A percentile compares a stretch with the other conserved stretches of the same genome.
phyloP scores from a whole-genome alignment of 2,113 vertebrate species.

The Capra hircus region DNA sequence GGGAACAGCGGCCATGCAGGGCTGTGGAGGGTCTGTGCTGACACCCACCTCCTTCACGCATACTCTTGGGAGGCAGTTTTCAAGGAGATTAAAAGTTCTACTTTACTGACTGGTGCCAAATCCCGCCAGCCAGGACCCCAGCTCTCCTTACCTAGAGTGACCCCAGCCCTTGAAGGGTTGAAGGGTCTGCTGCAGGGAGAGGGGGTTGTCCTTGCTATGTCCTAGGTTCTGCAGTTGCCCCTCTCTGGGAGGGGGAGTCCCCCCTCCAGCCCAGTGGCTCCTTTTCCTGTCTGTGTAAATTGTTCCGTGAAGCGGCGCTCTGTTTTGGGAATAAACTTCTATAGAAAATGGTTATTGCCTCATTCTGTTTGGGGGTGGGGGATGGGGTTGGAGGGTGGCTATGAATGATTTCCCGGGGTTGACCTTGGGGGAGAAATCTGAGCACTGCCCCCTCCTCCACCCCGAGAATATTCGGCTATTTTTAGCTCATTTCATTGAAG shows the following conservation, averaged over 20 bases:
- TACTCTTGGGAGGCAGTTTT: slow-evolving; percentile 41
- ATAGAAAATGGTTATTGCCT: slow-evolving; percentile 73
- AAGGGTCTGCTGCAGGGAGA: background rate
- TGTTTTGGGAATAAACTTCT: slow-evolving; percentile 87
- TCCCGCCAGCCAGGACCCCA: slow-evolving; percentile 35
- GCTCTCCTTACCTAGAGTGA: slow-evolving; percentile 15
- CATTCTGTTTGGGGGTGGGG: background rate
- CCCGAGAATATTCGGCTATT: slow-evolving; percentile 32
- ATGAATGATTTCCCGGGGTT: background rate
- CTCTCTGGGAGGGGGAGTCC: background rate
- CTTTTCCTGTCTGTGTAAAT: slow-evolving; percentile 78
- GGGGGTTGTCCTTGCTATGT: slow-evolving; percentile 2
- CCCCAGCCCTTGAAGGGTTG: background rate
- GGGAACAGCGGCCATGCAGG: background rate
- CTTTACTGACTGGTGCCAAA: slow-evolving; percentile 65
- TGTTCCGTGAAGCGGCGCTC: slow-evolving; percentile 81
- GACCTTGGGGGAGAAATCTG: slow-evolving; percentile 29
- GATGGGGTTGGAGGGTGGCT: background rate
- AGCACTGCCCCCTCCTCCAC: background rate
- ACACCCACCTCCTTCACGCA: background rate
- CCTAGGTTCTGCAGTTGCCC: slow-evolving; percentile 55
- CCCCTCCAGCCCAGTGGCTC: slow-evolving; percentile 30
- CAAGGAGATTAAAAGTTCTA: slow-evolving; percentile 35
- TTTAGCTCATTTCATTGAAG: slow-evolving; percentile 40
- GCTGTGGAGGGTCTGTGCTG: background rate